Percentiles rank a stretch among this genome's conserved stretches.
Conservation (phyloP, 2,888 invertebrate genomes). For the Neria commutata region DNA sequence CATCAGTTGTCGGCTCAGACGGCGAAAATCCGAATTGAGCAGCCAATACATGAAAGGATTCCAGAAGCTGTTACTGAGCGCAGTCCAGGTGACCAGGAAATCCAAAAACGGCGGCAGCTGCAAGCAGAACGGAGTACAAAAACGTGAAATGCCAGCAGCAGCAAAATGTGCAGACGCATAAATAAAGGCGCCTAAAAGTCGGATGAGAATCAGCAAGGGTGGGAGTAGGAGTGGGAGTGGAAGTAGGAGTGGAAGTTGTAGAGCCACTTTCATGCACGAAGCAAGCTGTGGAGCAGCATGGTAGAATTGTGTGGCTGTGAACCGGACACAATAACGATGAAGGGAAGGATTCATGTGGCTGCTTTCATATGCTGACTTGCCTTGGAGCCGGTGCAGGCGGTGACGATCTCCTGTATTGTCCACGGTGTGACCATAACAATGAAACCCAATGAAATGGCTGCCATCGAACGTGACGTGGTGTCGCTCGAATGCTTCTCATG, state of each 20-base stretch:
- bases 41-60: slow-evolving; percentile 90
- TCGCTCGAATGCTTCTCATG: slow-evolving; percentile 70
- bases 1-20: slow-evolving; percentile 77
- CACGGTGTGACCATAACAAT: slow-evolving; percentile 91
- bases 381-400: slow-evolving; percentile 86
- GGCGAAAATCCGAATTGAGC: slow-evolving; percentile 82
- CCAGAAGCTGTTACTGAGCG: slow-evolving; percentile 88
- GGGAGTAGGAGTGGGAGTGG: too few relatives aligned
- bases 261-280: too few relatives aligned
- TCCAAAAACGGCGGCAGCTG: slow-evolving; percentile 81
- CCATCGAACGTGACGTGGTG: slow-evolving; percentile 85
- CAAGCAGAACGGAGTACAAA: slow-evolving; percentile 22
- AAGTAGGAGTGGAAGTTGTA: too few relatives aligned
- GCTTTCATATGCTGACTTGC: slow-evolving; percentile 55
- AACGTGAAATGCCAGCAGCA: neutral
- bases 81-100: slow-evolving; percentile 85
- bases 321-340: neutral
- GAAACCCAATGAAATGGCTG: slow-evolving; percentile 88
- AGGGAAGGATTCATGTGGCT: neutral
- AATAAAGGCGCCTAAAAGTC: too few relatives aligned
- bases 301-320: too few relatives aligned
- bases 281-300: too few relatives aligned
- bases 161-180: too few relatives aligned
- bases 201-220: too few relatives aligned
- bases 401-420: slow-evolving; percentile 89